Evolutionary conservation across 2,888 invertebrate genomes (phyloP), one percentile per base, ranked within the genome.

Genomic region (Idaea aversata): DNA sequence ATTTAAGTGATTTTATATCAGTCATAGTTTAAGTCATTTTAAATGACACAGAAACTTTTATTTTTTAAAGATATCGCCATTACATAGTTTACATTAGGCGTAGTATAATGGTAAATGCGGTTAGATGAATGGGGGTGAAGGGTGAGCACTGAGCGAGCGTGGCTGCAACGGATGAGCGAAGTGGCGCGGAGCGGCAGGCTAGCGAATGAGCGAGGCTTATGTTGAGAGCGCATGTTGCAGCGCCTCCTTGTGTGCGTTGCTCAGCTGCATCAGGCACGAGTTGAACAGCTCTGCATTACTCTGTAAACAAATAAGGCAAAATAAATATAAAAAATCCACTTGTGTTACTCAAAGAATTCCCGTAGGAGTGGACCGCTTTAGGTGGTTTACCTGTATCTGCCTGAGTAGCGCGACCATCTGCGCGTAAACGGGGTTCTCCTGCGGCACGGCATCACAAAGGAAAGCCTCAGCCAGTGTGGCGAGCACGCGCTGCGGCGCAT

Each of bases 401-500:
- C 96, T 94, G 64, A 98, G 95, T 76, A 99, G 97, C 75, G 95
- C 95, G 67, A 97, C 91, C 94, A 99, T 96, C 84, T 98, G 95
- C 71, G 94, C 94, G 77, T 95, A 96, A 61, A 96, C 96, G 13
- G 96, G 95, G 82, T 95, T 94, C 63, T 96, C 95, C 4, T 95
- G 91, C 61, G 96, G 95, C 72, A 99, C 94, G 58, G 97, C 98
- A 80, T 97, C 97, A 78, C 95, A 94, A 73, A 95, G 94, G 90
- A 99, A 96, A 0, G 98, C 97, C 87, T 99, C 98, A 0, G 98
- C 97, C 73, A 99, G 96, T 78, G 98, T 96, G 74, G 95, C 95
- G 75, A 99, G 94, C 72, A 99, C 95, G 72, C 95, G 95, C 68
- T 98, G 98, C 80, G 99, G 94, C 88, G 99, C 99, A 77, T 95